phyloP scores from a whole-genome alignment of 2,113 vertebrate genomes.

The Archocentrus centrarchus region DNA sequence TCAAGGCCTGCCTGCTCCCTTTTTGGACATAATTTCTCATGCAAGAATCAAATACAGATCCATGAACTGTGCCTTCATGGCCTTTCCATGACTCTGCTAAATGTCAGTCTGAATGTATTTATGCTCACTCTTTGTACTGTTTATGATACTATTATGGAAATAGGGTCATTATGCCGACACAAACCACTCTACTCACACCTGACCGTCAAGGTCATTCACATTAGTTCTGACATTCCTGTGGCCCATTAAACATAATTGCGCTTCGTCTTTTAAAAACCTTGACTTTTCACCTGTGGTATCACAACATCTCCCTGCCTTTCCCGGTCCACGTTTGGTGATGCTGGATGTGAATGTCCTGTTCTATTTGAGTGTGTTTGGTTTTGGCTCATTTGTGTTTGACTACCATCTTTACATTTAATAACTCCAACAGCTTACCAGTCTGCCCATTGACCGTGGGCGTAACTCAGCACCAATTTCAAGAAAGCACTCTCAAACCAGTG shows the following conservation, averaged over 20 bases:
- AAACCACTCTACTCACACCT: constrained; percentile 57
- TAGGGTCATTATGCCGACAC: constrained; percentile 58
- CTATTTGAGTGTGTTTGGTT: constrained; percentile 5
- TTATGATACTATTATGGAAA: constrained; percentile 61
- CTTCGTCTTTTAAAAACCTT: constrained; percentile 37
- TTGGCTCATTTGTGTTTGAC: constrained; percentile 14
- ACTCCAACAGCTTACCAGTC: constrained; percentile 31
- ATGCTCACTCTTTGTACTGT: constrained; percentile 45
- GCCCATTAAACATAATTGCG: constrained; percentile 57
- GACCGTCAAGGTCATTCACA: constrained; percentile 63
- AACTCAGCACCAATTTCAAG: constrained; percentile 47
- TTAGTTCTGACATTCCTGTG: constrained; percentile 48
- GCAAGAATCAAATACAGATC: not conserved
- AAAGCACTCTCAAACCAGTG: constrained; percentile 47
- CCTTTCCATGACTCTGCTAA: constrained; percentile 39
- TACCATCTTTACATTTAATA: constrained; percentile 40
- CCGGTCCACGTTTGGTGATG: not conserved
- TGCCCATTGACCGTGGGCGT: constrained; percentile 51
- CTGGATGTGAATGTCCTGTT: not conserved
- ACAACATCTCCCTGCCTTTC: constrained; percentile 16
- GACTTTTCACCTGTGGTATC: constrained; percentile 37
- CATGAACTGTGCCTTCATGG: constrained; percentile 1
- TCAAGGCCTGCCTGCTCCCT: constrained; percentile 2
- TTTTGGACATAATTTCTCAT: constrained; percentile 7
- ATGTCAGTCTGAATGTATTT: constrained; percentile 36